Evolutionary conservation across 2,888 invertebrate species (phyloP).

Genomic region (Brenthis ino): DNA sequence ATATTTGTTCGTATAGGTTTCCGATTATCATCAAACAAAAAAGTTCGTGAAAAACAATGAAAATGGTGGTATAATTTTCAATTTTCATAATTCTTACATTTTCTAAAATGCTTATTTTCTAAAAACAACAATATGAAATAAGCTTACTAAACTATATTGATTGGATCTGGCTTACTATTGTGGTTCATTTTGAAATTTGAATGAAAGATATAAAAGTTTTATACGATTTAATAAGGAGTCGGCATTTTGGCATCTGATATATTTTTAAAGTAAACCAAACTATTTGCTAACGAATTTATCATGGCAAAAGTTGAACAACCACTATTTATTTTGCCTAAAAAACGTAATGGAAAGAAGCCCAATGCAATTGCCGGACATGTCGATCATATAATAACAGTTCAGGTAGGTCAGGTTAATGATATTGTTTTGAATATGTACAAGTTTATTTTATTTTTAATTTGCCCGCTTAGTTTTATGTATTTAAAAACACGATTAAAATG

Average conservation of each 20-base stretch:
- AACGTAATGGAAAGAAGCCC: constrained; percentile 81
- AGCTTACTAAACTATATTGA: not conserved
- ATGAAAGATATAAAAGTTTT: no score
- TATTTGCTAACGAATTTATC: not conserved
- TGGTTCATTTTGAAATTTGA: no score
- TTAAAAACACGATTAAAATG: not conserved
- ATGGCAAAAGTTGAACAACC: constrained; percentile 79
- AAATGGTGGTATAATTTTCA: constrained; percentile 33
- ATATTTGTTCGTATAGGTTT: constrained; percentile 8
- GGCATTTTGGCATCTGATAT: not conserved
- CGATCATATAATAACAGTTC: constrained; percentile 84
- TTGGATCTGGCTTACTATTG: no score
- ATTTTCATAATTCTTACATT: not conserved
- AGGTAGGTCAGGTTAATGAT: constrained; percentile 61
- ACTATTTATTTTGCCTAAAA: constrained; percentile 83
- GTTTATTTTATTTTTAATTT: constrained; percentile 3
- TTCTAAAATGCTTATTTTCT: not conserved
- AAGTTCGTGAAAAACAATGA: constrained; percentile 28
- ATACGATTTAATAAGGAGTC: not conserved
- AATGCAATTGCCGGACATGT: constrained; percentile 80
- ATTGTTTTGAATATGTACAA: not conserved
- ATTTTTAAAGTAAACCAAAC: not conserved
- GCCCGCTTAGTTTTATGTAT: not conserved
- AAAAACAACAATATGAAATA: constrained; percentile 1
- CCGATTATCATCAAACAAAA: constrained; percentile 25